Percentiles rank a stretch among this genome's conserved stretches.
Evolutionary conservation across 2,888 invertebrate genomes (phyloP).

Genomic region (Oxycera nigricornis): DNA sequence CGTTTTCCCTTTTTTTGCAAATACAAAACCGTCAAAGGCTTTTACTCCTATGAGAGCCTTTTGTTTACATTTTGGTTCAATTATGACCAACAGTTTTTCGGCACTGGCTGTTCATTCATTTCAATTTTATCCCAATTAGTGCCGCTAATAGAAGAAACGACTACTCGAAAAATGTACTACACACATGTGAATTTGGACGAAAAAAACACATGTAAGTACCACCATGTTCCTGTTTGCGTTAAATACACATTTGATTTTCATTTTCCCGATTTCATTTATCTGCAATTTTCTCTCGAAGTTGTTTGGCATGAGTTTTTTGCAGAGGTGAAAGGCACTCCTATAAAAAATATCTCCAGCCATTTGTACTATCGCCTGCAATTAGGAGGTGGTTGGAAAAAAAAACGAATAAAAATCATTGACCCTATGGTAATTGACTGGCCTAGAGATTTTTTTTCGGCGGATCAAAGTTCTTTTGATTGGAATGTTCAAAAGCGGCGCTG

Average conservation of each 20-base stretch:
- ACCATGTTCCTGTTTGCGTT: background rate
- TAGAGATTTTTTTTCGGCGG: background rate
- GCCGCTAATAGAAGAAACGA: conserved; percentile 29
- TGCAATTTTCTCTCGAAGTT: background rate
- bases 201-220: background rate
- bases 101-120: conserved; percentile 12
- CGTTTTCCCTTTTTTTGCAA: background rate
- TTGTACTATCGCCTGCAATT: conserved; percentile 28
- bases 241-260: conserved; percentile 16
- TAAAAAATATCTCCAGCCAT: background rate
- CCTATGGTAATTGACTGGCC: conserved; percentile 25
- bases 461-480: background rate
- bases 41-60: conserved; percentile 6
- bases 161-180: background rate
- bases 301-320: background rate
- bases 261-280: conserved; percentile 29
- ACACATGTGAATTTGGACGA: background rate
- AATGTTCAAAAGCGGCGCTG: too few relatives aligned
- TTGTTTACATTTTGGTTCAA: conserved; percentile 30
- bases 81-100: conserved; percentile 14
- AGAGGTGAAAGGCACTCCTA: background rate
- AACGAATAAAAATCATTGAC: conserved; percentile 16
- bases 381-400: conserved; percentile 1
- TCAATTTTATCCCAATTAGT: conserved; percentile 35
- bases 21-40: background rate